phyloP scores from a whole-genome alignment of 2,113 vertebrate species.

The Origma solitaria region DNA sequence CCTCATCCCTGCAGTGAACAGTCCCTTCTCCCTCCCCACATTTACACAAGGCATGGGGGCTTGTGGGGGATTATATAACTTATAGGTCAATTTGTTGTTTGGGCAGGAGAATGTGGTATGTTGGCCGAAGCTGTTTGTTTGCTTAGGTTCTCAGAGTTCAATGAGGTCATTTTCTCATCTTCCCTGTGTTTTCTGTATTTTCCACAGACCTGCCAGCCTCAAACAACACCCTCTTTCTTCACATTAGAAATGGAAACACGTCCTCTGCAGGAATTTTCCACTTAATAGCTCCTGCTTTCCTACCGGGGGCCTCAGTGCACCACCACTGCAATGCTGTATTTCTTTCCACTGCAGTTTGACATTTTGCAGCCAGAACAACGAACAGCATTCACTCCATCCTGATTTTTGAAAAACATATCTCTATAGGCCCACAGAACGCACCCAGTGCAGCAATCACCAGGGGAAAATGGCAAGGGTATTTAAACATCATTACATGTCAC shows the following conservation, averaged over 20 bases:
- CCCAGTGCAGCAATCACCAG: conserved; percentile 24
- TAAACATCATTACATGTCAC: conserved; percentile 26
- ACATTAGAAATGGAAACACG: conserved; percentile 78
- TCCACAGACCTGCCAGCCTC: conserved; percentile 73
- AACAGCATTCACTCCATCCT: conserved; percentile 69
- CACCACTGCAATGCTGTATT: conserved; percentile 78
- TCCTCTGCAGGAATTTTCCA: conserved; percentile 85
- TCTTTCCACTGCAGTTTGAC: conserved; percentile 78
- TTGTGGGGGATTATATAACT: conserved; percentile 9
- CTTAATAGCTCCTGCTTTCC: conserved; percentile 74
- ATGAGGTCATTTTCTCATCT: conserved; percentile 77
- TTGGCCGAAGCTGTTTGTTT: conserved; percentile 60
- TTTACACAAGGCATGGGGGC: neutral
- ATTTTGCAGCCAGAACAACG: conserved; percentile 74
- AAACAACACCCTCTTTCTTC: conserved; percentile 82
- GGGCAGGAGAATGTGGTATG: conserved; percentile 27
- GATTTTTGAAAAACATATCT: conserved; percentile 3
- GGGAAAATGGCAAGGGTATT: conserved; percentile 36
- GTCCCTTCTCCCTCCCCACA: neutral
- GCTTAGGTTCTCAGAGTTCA: conserved; percentile 71
- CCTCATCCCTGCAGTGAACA: neutral
- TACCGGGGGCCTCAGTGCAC: conserved; percentile 73
- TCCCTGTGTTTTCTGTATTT: conserved; percentile 73
- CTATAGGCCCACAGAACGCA: neutral
- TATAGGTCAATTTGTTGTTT: neutral